Base-by-base conservation (phyloP, 2,797 vertebrate species). In the Semaprochilodus insignis region DNA sequence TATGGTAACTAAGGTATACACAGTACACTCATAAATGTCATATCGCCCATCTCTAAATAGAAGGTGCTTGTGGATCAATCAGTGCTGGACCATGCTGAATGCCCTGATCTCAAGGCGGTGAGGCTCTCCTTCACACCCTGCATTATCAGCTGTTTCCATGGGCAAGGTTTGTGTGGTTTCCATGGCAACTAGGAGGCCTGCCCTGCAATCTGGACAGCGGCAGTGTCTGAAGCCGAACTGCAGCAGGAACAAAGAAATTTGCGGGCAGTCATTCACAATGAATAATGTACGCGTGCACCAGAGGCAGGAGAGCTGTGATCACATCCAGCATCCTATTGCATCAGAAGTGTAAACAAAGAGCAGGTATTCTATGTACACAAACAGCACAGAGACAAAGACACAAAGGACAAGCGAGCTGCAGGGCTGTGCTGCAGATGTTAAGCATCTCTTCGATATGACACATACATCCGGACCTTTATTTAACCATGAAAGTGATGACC, bases 81-180 rank as follows among this genome's bases (percentile, higher is more conserved):
- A 8, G 8, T 40, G 40, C 40, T 40, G 40, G 40, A 23, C n/a
- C 23, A 62, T 8, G 2, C 23, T 25, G 59, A 23, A 23, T 8
- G 23, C 31, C 62, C 6, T 31, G 31, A 3, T 31, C 31, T 31
- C 31, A 25, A 51, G 44, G 44, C 16, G 15, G 23, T 0, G 13
- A 25, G 11, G 25, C 31, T 6, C 63, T 25, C 34, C 63, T n/a
- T 57, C 51, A 23, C 19, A 81, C 81, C 77, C 81, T 65, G 86
- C 16, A 85, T 92, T 92, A 94, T 95, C 93, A 91, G 90, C 91
- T 85, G 85, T 87, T 89, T 84, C 88, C 91, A 93, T 90, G 84
- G 86, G 85, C 80, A 87, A 8, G 81, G 87, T 91, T 67, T 4
- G 87, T 81, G 78, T 31, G 52, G 91, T 85, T 78, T 87, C 91